phyloP scores from a whole-genome alignment of 2,113 vertebrate genomes.

The Oreochromis spilurus region DNA sequence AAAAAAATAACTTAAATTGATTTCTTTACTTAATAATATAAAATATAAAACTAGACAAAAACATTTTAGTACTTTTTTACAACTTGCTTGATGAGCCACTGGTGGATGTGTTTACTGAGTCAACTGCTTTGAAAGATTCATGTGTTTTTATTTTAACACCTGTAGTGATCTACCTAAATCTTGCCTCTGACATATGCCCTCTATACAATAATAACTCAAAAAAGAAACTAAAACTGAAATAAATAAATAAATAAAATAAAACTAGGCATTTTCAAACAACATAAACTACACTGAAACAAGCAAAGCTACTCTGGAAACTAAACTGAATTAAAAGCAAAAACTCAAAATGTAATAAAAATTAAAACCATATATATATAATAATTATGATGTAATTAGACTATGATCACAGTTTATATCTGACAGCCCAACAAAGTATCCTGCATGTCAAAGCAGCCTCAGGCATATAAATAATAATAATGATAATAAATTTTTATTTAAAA shows the following conservation, averaged over 20 bases:
- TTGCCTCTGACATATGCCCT: no score
- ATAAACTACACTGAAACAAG: neutral
- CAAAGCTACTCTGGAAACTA: no score
- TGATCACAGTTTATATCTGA: neutral
- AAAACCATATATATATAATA: neutral
- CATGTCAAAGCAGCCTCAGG: neutral
- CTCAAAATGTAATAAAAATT: neutral
- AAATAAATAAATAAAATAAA: neutral
- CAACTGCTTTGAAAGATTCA: neutral
- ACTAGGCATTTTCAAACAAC: accelerated
- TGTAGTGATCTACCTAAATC: neutral
- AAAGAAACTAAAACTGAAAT: accelerated
- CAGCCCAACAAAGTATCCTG: neutral
- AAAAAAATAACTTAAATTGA: no score
- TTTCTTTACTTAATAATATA: no score
- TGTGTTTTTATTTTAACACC: neutral
- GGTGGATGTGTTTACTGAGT: neutral
- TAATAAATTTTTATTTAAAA: neutral
- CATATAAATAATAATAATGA: neutral
- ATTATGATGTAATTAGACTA: no score
- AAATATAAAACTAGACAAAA: no score
- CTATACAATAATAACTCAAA: neutral
- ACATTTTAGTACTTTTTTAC: no score
- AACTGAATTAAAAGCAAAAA: neutral
- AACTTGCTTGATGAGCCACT: no score